A percentile compares a stretch with the other conserved stretches of the same genome.
These are phyloP conservation scores for Stenotaenia linearis DNA, from an alignment of 2,888 invertebrate species.

Conservation along the genomic window DNA sequence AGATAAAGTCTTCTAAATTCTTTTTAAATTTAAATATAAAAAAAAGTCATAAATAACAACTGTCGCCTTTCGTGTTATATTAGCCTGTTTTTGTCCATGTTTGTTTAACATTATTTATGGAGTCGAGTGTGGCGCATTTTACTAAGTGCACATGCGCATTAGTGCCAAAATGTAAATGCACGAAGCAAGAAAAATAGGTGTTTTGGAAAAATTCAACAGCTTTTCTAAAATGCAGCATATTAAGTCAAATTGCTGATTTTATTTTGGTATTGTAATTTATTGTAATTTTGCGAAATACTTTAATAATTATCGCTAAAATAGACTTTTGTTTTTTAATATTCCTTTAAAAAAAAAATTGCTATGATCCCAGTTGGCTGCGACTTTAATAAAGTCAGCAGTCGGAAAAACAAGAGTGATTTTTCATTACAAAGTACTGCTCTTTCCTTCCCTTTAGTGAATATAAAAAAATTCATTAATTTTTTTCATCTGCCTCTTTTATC, in stretches of 20 bases:
- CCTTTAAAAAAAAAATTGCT: background rate
- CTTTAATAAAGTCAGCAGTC: constrained; percentile 4
- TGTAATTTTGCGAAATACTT: background rate
- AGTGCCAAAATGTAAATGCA: background rate
- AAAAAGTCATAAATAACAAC: background rate
- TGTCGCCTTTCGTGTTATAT: background rate
- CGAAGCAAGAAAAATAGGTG: background rate
- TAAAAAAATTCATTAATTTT: background rate
- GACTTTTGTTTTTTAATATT: background rate
- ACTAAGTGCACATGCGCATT: background rate
- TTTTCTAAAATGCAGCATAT: too few species aligned
- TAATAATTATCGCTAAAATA: background rate
- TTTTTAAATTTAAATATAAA: background rate
- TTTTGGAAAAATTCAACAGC: too few species aligned
- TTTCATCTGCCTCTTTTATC: background rate
- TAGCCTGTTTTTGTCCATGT: background rate
- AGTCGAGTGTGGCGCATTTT: background rate
- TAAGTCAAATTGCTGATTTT: too few species aligned
- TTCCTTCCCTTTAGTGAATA: background rate
- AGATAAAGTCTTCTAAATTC: too few species aligned
- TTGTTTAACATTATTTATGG: background rate
- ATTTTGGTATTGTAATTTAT: too few species aligned
- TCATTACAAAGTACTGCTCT: background rate
- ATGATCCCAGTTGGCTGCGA: background rate
- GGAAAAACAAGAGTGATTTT: background rate